Conservation (phyloP, 2,113 vertebrate genomes). For the Megaceryle torquata region DNA sequence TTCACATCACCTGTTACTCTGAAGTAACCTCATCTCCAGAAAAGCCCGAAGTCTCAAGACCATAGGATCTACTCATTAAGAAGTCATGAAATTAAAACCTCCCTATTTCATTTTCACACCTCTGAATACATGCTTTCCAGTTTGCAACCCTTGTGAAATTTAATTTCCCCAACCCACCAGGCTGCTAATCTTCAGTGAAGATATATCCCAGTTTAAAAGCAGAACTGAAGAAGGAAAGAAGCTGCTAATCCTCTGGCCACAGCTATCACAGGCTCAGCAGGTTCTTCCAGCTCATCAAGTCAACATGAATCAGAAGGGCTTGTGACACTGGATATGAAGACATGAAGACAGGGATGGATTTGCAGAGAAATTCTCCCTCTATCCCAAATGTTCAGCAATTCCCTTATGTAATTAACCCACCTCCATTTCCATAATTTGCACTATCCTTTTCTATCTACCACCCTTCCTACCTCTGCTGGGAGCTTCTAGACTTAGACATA, state of each 20-base stretch:
- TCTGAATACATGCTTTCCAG: conserved; percentile 21
- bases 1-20: not conserved
- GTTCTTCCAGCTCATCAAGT: conserved; percentile 54
- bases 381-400: not conserved
- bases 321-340: not conserved
- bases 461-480: not conserved
- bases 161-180: conserved; percentile 43
- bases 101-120: conserved; percentile 12
- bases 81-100: not conserved
- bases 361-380: not conserved
- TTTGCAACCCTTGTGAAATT: conserved; percentile 31
- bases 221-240: conserved; percentile 12
- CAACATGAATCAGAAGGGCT: not conserved
- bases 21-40: not conserved
- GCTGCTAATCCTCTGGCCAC: conserved; percentile 38
- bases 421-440: not conserved
- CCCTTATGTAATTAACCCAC: not conserved
- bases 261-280: conserved; percentile 52
- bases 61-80: not conserved
- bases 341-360: not conserved
- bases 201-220: conserved; percentile 15
- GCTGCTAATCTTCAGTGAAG: conserved; percentile 41
- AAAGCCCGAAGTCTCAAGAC: not conserved
- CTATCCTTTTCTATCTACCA: not conserved
- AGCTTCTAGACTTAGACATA: not conserved